phyloP scores from a whole-genome alignment of 2,888 invertebrate genomes.

The Sicus ferrugineus region DNA sequence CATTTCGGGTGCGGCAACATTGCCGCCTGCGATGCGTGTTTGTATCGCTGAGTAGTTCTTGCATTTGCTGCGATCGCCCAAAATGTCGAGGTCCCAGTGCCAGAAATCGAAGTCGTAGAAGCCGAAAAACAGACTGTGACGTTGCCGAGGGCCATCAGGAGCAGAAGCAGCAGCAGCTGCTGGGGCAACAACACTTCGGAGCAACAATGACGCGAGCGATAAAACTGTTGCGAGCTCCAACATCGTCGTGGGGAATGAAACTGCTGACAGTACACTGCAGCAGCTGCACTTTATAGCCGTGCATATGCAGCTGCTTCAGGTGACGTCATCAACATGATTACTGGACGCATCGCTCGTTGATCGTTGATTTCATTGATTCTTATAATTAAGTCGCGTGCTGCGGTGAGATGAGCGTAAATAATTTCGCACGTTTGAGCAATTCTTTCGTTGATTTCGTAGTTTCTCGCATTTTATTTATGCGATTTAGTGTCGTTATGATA shows the following conservation, averaged over 20 bases:
- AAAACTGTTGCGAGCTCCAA: not conserved
- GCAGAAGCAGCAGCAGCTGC: not conserved
- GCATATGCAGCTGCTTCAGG: not conserved
- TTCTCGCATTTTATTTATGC: not conserved
- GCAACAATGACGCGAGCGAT: not conserved
- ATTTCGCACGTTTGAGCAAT: slow-evolving; percentile 7
- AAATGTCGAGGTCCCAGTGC: slow-evolving; percentile 14
- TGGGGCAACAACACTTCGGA: not conserved
- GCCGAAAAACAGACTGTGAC: slow-evolving; percentile 13
- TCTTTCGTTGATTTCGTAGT: not conserved
- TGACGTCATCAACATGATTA: not conserved
- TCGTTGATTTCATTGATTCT: slow-evolving; percentile 1
- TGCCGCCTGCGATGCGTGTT: slow-evolving; percentile 56
- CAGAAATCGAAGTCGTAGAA: slow-evolving; percentile 23
- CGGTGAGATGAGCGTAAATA: not conserved
- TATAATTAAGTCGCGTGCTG: not conserved
- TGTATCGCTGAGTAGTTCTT: not conserved
- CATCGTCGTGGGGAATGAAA: slow-evolving; percentile 1
- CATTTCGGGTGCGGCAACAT: slow-evolving; percentile 52
- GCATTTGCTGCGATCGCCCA: slow-evolving; percentile 15
- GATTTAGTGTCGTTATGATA: no score
- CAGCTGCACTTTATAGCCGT: slow-evolving; percentile 6
- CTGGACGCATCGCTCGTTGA: not conserved
- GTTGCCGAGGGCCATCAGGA: not conserved
- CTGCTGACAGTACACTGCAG: not conserved